These are phyloP conservation scores for Cloeon dipterum DNA, from an alignment of 2,888 invertebrate genomes.

Conservation along the genomic window DNA sequence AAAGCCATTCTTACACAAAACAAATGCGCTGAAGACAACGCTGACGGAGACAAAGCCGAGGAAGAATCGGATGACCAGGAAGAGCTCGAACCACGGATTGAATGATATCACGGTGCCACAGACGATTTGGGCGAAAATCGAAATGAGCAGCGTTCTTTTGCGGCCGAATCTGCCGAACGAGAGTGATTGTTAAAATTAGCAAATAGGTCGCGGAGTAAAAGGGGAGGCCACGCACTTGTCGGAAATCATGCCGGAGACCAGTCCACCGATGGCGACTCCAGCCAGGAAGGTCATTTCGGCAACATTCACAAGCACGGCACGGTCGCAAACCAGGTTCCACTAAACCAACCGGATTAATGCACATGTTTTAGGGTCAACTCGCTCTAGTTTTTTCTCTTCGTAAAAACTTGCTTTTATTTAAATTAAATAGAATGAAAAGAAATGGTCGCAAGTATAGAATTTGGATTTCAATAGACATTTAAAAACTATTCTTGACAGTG, in stretches of 20 bases:
- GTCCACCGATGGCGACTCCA: conserved; percentile 54
- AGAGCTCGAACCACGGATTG: conserved; percentile 43
- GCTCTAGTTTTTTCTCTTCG: too few species aligned
- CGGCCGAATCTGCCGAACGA: conserved; percentile 38
- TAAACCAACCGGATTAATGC: conserved; percentile 15
- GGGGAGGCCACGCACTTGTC: conserved; percentile 25
- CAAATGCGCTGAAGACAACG: conserved; percentile 58
- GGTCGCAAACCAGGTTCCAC: conserved; percentile 54
- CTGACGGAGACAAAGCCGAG: conserved; percentile 57
- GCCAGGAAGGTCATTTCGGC: conserved; percentile 56
- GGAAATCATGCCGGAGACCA: conserved; percentile 54
- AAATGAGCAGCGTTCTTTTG: conserved; percentile 47
- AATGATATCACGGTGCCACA: conserved; percentile 42
- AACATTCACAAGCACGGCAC: conserved; percentile 38
- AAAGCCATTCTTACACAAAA: conserved; percentile 34
- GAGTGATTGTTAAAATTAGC: not conserved
- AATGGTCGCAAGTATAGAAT: too few species aligned
- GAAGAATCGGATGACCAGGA: conserved; percentile 39
- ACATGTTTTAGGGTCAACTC: too few species aligned
- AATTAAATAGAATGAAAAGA: too few species aligned
- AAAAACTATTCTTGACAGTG: too few species aligned
- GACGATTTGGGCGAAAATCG: conserved; percentile 27
- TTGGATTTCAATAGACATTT: too few species aligned
- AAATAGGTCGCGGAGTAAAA: not conserved
- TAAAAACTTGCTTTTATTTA: too few species aligned